Evolutionary conservation across 2,113 vertebrate species (phyloP).

Genomic region (Cranoglanis bouderius): DNA sequence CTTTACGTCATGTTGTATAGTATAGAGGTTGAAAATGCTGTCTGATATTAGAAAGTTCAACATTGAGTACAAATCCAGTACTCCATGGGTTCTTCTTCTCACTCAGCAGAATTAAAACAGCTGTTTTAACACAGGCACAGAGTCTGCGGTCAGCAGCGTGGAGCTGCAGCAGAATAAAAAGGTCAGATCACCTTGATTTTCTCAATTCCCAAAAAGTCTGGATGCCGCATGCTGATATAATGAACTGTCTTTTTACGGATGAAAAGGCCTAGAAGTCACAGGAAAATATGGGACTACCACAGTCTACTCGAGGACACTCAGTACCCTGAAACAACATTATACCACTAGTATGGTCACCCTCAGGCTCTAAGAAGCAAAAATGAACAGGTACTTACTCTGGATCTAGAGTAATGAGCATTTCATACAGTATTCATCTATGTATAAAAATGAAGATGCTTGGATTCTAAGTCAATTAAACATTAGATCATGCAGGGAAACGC

Average conservation of each 20-base stretch:
- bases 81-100: neutral
- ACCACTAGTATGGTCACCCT: neutral
- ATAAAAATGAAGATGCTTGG: neutral
- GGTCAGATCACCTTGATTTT: constrained; percentile 19
- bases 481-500: neutral
- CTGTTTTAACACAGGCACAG: neutral
- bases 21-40: neutral
- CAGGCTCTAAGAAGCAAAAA: neutral
- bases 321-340: constrained; percentile 1
- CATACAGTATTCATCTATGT: neutral
- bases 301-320: neutral
- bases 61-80: neutral
- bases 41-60: neutral
- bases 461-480: neutral
- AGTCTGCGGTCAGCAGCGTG: neutral
- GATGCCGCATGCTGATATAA: constrained; percentile 12
- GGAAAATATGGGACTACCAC: neutral
- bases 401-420: neutral
- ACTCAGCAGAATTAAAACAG: neutral
- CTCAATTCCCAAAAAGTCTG: constrained; percentile 10
- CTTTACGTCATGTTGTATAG: neutral
- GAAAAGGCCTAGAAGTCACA: constrained; percentile 6
- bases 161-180: constrained; percentile 20
- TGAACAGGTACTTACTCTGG: neutral
- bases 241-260: constrained; percentile 1